Conservation (phyloP, 2,113 vertebrate genomes). For the Petrocephalus microphthalmus region DNA sequence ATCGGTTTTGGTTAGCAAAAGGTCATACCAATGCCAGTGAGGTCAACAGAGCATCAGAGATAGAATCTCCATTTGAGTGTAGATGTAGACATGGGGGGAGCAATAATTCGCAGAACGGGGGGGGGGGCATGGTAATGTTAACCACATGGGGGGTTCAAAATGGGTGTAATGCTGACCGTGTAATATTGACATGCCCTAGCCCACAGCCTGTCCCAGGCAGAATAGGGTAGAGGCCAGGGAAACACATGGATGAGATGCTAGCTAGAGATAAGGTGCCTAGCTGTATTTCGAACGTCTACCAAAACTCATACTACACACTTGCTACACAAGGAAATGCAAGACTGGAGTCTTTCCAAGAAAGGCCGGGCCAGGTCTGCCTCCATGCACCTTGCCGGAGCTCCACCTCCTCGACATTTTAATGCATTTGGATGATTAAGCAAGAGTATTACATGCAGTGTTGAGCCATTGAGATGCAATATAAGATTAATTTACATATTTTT, state of each 20-base stretch:
- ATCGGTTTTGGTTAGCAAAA: background rate
- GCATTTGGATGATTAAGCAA: background rate
- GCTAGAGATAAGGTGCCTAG: background rate
- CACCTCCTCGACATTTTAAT: background rate
- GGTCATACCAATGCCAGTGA: background rate
- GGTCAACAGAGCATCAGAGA: background rate
- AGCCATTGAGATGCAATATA: background rate
- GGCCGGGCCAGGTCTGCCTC: background rate
- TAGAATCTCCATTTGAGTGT: background rate
- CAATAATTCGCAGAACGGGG: no score
- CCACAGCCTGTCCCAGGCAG: background rate
- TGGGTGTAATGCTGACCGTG: background rate
- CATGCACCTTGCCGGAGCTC: background rate
- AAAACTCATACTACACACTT: background rate
- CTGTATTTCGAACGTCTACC: background rate
- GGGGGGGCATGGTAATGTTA: no score
- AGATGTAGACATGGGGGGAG: no score
- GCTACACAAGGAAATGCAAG: background rate
- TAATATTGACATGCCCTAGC: background rate
- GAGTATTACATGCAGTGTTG: background rate
- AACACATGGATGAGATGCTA: background rate
- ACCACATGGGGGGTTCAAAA: background rate
- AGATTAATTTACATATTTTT: background rate
- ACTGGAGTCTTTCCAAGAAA: background rate
- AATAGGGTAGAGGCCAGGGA: background rate